These are phyloP conservation scores for Pogonocichla stellata DNA, from an alignment of 2,113 vertebrate species.

Conservation along the genomic window DNA sequence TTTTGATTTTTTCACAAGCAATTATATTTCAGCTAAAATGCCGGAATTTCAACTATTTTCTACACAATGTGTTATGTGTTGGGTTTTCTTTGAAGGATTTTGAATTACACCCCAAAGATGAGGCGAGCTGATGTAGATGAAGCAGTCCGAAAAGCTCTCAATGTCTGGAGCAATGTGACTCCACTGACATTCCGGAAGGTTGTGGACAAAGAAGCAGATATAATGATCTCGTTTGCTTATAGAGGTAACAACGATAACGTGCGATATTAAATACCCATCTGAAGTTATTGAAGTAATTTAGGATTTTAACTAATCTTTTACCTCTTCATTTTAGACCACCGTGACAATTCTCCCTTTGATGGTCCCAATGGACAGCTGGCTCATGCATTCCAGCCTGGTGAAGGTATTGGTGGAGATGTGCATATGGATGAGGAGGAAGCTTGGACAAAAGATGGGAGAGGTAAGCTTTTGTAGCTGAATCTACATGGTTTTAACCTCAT, in stretches of 20 bases:
- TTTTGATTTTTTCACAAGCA: not conserved
- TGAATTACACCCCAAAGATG: slow-evolving; percentile 83
- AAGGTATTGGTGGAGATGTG: slow-evolving; percentile 83
- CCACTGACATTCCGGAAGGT: slow-evolving; percentile 80
- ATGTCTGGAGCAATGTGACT: slow-evolving; percentile 82
- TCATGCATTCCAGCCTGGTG: slow-evolving; percentile 90
- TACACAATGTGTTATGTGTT: not conserved
- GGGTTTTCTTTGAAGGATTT: slow-evolving; percentile 76
- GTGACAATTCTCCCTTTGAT: slow-evolving; percentile 89
- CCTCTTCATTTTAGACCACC: slow-evolving; percentile 76
- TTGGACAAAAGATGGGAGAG: slow-evolving; percentile 78
- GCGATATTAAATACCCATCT: not conserved
- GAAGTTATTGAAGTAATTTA: not conserved
- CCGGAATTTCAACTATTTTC: not conserved
- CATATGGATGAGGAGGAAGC: slow-evolving; percentile 89
- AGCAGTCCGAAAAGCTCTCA: slow-evolving; percentile 77
- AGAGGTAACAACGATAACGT: slow-evolving; percentile 60
- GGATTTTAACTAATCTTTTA: not conserved
- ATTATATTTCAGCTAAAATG: not conserved
- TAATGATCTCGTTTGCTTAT: slow-evolving; percentile 83
- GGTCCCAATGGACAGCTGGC: slow-evolving; percentile 86
- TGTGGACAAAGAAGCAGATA: slow-evolving; percentile 77
- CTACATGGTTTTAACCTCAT: not conserved
- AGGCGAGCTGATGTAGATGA: slow-evolving; percentile 68
- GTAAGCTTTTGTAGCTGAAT: slow-evolving; percentile 42